These are phyloP conservation scores for Lypha dubia DNA, from an alignment of 2,888 invertebrate species.

Conservation along the genomic window DNA sequence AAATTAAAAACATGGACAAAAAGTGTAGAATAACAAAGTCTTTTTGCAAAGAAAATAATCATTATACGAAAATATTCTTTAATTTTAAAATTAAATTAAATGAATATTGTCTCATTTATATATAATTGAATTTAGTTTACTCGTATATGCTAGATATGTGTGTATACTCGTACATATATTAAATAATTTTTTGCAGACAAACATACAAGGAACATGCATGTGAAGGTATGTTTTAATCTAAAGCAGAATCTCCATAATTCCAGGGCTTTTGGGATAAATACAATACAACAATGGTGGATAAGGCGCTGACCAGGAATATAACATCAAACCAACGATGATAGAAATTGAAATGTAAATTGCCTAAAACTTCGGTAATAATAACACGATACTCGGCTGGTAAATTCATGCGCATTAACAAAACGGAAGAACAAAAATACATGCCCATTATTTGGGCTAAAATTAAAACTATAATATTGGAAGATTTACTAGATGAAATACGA, in stretches of 20 bases:
- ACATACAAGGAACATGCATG: constrained; percentile 1
- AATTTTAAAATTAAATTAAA: constrained; percentile 20
- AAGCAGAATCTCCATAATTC: constrained; percentile 82
- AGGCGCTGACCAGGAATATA: constrained; percentile 97
- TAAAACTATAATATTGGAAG: constrained; percentile 98
- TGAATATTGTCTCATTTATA: constrained; percentile 39
- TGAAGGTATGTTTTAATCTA: constrained; percentile 74
- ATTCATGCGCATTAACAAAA: constrained; percentile 98
- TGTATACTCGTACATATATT: constrained; percentile 21
- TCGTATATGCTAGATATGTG: constrained; percentile 5
- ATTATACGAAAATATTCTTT: constrained; percentile 35
- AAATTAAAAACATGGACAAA: constrained; percentile 14
- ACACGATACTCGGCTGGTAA: constrained; percentile 98
- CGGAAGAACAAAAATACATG: constrained; percentile 99
- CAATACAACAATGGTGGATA: constrained; percentile 97
- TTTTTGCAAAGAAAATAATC: constrained; percentile 32
- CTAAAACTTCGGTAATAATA: constrained; percentile 93
- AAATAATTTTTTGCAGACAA: constrained; percentile 24
- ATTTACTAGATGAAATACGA: constrained; percentile 99
- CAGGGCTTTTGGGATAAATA: constrained; percentile 97
- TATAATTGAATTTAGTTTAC: constrained; percentile 16
- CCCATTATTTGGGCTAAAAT: constrained; percentile 99
- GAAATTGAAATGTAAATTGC: constrained; percentile 98
- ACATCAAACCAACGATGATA: constrained; percentile 99
- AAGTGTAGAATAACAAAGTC: constrained; percentile 42